Evolutionary conservation across 2,797 vertebrate genomes (phyloP), one percentile per base, ranked within the genome.

Genomic region (Sciurus vulgaris): DNA sequence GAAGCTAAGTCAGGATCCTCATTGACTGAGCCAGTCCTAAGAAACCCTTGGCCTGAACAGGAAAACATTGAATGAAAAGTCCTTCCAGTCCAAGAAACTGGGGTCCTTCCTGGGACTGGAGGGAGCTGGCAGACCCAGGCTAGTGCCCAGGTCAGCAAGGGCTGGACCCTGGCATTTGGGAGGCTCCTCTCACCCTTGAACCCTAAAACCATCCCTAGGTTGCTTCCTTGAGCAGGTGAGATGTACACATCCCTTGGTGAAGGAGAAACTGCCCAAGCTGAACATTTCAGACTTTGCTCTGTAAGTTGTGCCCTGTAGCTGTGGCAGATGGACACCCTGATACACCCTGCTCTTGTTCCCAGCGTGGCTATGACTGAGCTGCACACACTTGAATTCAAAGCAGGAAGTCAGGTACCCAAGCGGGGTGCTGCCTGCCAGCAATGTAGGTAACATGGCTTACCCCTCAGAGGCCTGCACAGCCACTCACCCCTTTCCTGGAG

Each of bases 381-480:
- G 3, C 22, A 20, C 7, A 10, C 4, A 14, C 22, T 63, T 94
- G 12, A 17, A 9, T 30, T 22, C 7, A 4, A 20, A 49, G 33
- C 14, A 14, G 10, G 38, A 28, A 81, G 28, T 24, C 65, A 85
- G 73, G 41, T 61, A 18, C 30, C 38, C 30, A n/a, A 2, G 10
- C 0, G 6, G 47, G 47, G 35, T 51, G 15, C 73, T 24, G 7
- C 20, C 4, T 15, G 22, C 28, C 47, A 30, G 26, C 18, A 2
- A 1, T 14, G 59, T 24, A 0, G 11, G 30, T 65, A 17, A 44
- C 59, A 13, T 12, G 0, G 35, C 18, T 73, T 14, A 13, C 15
- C 38, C 69, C 51, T 1, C 47, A 12, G 2, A 6, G 63, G 47
- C 11, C 4, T 0, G 12, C 49, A 14, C 15, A 24, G 70, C 38